Conservation (phyloP, 2,888 invertebrate genomes). For the Iselma pallidipennis region DNA sequence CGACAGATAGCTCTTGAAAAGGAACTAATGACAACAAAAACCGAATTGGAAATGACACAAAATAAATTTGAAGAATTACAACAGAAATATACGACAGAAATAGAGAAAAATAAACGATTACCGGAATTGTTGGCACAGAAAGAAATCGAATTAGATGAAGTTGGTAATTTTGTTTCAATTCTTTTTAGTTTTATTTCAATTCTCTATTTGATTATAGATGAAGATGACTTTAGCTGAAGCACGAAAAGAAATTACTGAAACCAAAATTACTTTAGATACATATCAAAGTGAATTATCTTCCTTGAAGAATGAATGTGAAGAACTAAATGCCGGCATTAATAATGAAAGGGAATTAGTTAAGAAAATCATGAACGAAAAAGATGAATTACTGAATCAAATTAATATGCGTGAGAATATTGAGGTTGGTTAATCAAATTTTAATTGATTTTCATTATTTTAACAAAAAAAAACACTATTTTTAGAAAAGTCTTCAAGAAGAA, state of each 20-base stretch:
- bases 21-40: constrained; percentile 59
- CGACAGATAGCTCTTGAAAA: constrained; percentile 63
- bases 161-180: constrained; percentile 47
- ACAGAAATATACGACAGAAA: constrained; percentile 35
- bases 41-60: constrained; percentile 48
- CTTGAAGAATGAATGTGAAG: constrained; percentile 44
- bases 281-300: constrained; percentile 52
- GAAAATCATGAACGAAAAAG: constrained; percentile 48
- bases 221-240: constrained; percentile 45
- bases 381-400: constrained; percentile 42
- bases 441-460: constrained; percentile 6
- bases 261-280: constrained; percentile 61
- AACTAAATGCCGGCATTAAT: constrained; percentile 32
- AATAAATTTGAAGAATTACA: constrained; percentile 33
- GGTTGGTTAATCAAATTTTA: constrained; percentile 36
- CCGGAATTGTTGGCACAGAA: constrained; percentile 65
- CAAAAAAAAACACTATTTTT: constrained; percentile 13
- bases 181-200: background rate
- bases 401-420: constrained; percentile 44
- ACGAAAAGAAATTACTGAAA: constrained; percentile 47
- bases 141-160: constrained; percentile 63
- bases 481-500: constrained; percentile 57
- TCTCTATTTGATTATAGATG: constrained; percentile 41
- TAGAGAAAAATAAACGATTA: constrained; percentile 59
- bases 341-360: constrained; percentile 6